phyloP scores from a whole-genome alignment of 1,140 invertebrate species.

The Drosophila sechellia region DNA sequence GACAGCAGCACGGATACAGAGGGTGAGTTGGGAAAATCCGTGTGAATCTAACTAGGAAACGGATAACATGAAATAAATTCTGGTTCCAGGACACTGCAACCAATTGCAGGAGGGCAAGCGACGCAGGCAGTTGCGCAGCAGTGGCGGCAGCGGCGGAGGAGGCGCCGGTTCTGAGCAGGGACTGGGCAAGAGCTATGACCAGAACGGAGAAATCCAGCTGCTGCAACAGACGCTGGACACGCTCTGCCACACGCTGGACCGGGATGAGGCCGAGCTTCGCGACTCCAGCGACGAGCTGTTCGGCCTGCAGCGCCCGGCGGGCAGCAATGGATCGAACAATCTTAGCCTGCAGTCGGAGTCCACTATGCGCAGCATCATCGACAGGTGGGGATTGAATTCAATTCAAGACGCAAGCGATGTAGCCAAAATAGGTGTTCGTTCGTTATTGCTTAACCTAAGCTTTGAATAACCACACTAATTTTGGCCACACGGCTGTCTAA shows the following conservation, averaged over 20 bases:
- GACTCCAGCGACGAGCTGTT: slow-evolving; percentile 84
- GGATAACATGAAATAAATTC: background rate
- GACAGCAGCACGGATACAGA: slow-evolving; percentile 89
- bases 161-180: slow-evolving; percentile 35
- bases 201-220: slow-evolving; percentile 91
- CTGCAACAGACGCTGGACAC: slow-evolving; percentile 91
- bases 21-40: slow-evolving; percentile 55
- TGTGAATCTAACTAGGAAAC: background rate
- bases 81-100: slow-evolving; percentile 61
- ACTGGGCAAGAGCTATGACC: slow-evolving; percentile 66
- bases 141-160: slow-evolving; percentile 84
- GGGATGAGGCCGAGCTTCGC: slow-evolving; percentile 85
- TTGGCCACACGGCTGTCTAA: background rate
- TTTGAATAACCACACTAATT: background rate
- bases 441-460: no score
- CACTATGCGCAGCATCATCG: slow-evolving; percentile 92
- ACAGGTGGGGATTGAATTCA: slow-evolving; percentile 86
- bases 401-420: background rate
- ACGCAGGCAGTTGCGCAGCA: slow-evolving; percentile 68
- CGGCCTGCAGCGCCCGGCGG: slow-evolving; percentile 64
- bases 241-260: slow-evolving; percentile 88
- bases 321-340: slow-evolving; percentile 83
- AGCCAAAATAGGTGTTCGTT: background rate
- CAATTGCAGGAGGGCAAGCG: slow-evolving; percentile 79
- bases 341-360: slow-evolving; percentile 87